Conservation (phyloP, 2,113 vertebrate genomes). For the Epinephelus fuscoguttatus region DNA sequence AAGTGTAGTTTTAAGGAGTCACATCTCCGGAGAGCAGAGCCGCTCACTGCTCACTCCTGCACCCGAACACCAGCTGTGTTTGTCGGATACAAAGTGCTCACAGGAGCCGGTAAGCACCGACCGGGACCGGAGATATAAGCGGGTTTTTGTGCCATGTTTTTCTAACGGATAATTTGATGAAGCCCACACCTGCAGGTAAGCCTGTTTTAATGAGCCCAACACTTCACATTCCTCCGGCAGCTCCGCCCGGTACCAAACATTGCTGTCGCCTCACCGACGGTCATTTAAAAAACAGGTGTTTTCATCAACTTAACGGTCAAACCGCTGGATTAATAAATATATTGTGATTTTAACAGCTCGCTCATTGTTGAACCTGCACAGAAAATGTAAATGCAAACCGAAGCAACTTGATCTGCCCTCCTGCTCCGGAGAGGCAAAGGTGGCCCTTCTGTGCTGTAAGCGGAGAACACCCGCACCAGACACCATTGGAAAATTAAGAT, state of each 20-base stretch:
- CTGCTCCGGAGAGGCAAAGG: neutral
- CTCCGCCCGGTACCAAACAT: neutral
- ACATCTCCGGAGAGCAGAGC: neutral
- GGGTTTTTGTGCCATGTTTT: slow-evolving; percentile 53
- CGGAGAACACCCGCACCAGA: slow-evolving; percentile 8
- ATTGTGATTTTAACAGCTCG: neutral
- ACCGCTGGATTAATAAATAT: no score
- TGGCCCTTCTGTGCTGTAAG: neutral
- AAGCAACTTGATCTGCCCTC: slow-evolving; percentile 38
- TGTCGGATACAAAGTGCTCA: neutral
- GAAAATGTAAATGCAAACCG: neutral
- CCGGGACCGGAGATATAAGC: neutral
- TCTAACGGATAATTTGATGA: slow-evolving; percentile 40
- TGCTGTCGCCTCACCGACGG: neutral
- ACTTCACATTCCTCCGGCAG: neutral
- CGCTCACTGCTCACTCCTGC: neutral
- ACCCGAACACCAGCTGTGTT: neutral
- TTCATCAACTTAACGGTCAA: no score
- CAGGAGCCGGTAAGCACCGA: neutral
- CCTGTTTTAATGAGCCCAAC: neutral
- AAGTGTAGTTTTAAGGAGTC: neutral
- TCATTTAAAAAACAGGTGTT: neutral
- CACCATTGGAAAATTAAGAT: neutral
- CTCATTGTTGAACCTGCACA: neutral
- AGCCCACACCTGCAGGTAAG: slow-evolving; percentile 63